Evolutionary conservation across 2,888 invertebrate species (phyloP).

Genomic region (Amphipoea oculea): DNA sequence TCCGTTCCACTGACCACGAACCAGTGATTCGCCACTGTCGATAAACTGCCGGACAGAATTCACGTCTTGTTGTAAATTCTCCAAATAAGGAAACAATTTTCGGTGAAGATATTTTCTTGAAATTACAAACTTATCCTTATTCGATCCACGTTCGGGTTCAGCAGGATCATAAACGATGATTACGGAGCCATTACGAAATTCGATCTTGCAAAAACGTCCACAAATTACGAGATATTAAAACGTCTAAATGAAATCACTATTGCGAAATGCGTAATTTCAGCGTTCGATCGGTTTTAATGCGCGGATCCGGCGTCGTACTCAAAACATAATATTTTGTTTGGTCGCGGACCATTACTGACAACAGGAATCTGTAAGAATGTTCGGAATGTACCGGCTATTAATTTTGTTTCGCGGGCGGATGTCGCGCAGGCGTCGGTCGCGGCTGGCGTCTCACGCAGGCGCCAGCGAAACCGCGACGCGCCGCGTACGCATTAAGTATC

Average conservation of each 20-base stretch:
- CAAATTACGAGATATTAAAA: slow-evolving; percentile 52
- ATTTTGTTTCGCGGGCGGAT: slow-evolving; percentile 79
- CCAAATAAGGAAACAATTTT: slow-evolving; percentile 24
- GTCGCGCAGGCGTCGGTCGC: slow-evolving; percentile 70
- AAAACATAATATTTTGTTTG: slow-evolving; percentile 76
- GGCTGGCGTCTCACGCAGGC: slow-evolving; percentile 78
- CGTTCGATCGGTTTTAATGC: slow-evolving; percentile 43
- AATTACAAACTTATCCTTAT: slow-evolving; percentile 33
- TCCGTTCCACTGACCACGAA: slow-evolving; percentile 46
- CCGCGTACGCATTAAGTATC: slow-evolving; percentile 71
- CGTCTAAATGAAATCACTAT: slow-evolving; percentile 57
- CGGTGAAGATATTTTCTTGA: slow-evolving; percentile 28
- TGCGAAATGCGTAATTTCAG: slow-evolving; percentile 51
- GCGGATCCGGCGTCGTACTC: slow-evolving; percentile 74
- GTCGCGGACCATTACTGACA: slow-evolving; percentile 74
- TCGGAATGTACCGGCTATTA: slow-evolving; percentile 84
- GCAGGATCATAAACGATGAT: slow-evolving; percentile 51
- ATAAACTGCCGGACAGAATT: slow-evolving; percentile 24
- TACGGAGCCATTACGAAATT: slow-evolving; percentile 37
- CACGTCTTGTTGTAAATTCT: slow-evolving; percentile 24
- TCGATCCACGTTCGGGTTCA: slow-evolving; percentile 32
- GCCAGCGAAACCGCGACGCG: slow-evolving; percentile 73
- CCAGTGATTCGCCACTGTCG: slow-evolving; percentile 31
- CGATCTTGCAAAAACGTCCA: slow-evolving; percentile 38
- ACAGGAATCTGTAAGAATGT: slow-evolving; percentile 81